Evolutionary conservation across 2,797 vertebrate species (phyloP).

Genomic region (Peromyscus melanophrys): DNA sequence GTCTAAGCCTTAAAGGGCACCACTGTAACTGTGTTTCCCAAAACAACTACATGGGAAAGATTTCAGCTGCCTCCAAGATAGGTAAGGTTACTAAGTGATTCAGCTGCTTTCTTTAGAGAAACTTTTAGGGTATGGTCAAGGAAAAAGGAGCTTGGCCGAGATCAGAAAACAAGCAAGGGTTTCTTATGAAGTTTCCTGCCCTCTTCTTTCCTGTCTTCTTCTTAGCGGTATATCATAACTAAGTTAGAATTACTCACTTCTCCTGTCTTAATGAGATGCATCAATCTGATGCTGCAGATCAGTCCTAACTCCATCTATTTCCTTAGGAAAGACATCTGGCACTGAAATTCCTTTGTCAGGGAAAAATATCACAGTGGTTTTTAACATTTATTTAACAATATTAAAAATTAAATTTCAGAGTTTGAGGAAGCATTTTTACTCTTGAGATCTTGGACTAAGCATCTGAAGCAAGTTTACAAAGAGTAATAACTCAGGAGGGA

Average conservation of each 20-base stretch:
- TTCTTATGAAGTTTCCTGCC: slow-evolving; percentile 32
- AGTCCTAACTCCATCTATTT: slow-evolving; percentile 3
- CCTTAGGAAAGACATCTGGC: background rate
- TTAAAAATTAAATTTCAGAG: slow-evolving; percentile 48
- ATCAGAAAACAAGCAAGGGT: slow-evolving; percentile 21
- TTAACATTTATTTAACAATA: slow-evolving; percentile 25
- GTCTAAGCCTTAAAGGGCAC: slow-evolving; percentile 59
- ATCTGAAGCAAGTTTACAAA: slow-evolving; percentile 6
- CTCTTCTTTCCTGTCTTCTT: slow-evolving; percentile 24
- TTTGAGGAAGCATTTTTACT: background rate
- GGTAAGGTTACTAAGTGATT: slow-evolving; percentile 30
- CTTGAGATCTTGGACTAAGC: slow-evolving; percentile 20
- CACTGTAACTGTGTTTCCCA: slow-evolving; percentile 61
- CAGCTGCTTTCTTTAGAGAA: slow-evolving; percentile 16
- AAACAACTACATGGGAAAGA: slow-evolving; percentile 61
- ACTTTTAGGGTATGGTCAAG: background rate
- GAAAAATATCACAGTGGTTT: slow-evolving; percentile 65
- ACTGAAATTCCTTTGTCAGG: slow-evolving; percentile 11
- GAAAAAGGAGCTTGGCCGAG: slow-evolving; percentile 27
- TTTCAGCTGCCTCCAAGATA: slow-evolving; percentile 29
- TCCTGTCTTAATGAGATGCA: slow-evolving; percentile 36
- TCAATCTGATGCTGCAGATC: slow-evolving; percentile 6
- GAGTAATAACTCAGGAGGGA: background rate
- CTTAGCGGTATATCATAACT: slow-evolving; percentile 1
- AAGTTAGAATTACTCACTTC: slow-evolving; percentile 54